Base-by-base conservation (phyloP, 2,888 invertebrate genomes). In the Adineta ricciae region DNA sequence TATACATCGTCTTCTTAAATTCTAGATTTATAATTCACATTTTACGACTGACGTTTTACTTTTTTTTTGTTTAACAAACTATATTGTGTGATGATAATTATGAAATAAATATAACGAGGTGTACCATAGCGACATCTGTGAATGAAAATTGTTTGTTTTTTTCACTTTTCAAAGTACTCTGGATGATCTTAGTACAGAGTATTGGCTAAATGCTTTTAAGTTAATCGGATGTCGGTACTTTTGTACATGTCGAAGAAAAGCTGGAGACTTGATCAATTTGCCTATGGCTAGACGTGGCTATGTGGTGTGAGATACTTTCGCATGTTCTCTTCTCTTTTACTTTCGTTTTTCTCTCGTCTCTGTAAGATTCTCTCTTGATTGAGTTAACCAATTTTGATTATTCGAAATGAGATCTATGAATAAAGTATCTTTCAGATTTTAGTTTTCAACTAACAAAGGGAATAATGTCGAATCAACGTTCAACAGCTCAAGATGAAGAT, bases 401-500 rank as follows among this genome's bases (percentile, higher is more conserved):
- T n/a, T n/a, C n/a, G n/a, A n/a, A n/a, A n/a, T n/a, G n/a, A n/a
- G n/a, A n/a, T n/a, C n/a, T n/a, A n/a, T n/a, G n/a, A n/a, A n/a
- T n/a, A n/a, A n/a, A n/a, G n/a, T n/a, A n/a, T n/a, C n/a, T 64
- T 56, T 64, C 5, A 36, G 32, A 36, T 32, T 64, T 64, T 11
- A 36, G 27, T 32, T 64, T 64, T 1, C 3, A 64, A 32, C 3
- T 0, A 32, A 24, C 19, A 36, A 0, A 1, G 3, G 19, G 64
- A 32, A 78, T 24, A 78, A 78, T 78, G 78, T 78, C 78, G 9
- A 78, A 41, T 38, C 64, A 64, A 64, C 38, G 78, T 41, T 14
- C 41, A 38, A 24, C 24, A 24, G 8, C 78, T 4, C 41, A n/a
- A 9, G 98, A 99, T 92, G 99, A 99, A 90, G 99, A 99, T 91